These are phyloP conservation scores for Pandemis heparana DNA, from an alignment of 2,888 invertebrate genomes.

Conservation along the genomic window DNA sequence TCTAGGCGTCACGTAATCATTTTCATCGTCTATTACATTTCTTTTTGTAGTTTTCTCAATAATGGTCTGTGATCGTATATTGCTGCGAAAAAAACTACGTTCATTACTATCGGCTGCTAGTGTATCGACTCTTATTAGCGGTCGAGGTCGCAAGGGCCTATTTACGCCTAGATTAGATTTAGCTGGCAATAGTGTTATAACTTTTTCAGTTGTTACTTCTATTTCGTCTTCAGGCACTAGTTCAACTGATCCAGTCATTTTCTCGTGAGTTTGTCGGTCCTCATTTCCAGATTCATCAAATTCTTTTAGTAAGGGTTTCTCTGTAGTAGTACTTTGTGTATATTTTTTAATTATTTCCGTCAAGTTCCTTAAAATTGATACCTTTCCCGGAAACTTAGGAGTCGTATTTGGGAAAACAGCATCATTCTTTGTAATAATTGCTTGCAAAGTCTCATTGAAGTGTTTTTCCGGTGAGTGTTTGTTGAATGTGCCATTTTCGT, in stretches of 20 bases:
- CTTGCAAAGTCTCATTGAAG: slow-evolving; percentile 87
- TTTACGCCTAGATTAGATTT: slow-evolving; percentile 92
- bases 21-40: slow-evolving; percentile 48
- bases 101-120: slow-evolving; percentile 66
- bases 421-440: slow-evolving; percentile 86
- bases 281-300: slow-evolving; percentile 56
- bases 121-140: slow-evolving; percentile 74
- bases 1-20: slow-evolving; percentile 9
- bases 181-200: slow-evolving; percentile 89
- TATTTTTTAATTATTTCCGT: slow-evolving; percentile 88
- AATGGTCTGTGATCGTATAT: slow-evolving; percentile 61
- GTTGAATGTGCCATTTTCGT: slow-evolving; percentile 68
- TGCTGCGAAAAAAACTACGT: slow-evolving; percentile 68
- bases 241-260: slow-evolving; percentile 77
- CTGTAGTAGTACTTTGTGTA: slow-evolving; percentile 73
- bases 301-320: slow-evolving; percentile 49
- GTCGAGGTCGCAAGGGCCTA: slow-evolving; percentile 88
- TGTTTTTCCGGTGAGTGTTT: slow-evolving; percentile 82
- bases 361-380: slow-evolving; percentile 85
- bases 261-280: slow-evolving; percentile 62
- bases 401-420: slow-evolving; percentile 76
- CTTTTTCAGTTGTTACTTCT: slow-evolving; percentile 71
- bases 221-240: slow-evolving; percentile 76
- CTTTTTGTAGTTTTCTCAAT: slow-evolving; percentile 67
- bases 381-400: slow-evolving; percentile 74